Base-by-base conservation (phyloP, 2,888 invertebrate species). In the Autographa pulchrina region DNA sequence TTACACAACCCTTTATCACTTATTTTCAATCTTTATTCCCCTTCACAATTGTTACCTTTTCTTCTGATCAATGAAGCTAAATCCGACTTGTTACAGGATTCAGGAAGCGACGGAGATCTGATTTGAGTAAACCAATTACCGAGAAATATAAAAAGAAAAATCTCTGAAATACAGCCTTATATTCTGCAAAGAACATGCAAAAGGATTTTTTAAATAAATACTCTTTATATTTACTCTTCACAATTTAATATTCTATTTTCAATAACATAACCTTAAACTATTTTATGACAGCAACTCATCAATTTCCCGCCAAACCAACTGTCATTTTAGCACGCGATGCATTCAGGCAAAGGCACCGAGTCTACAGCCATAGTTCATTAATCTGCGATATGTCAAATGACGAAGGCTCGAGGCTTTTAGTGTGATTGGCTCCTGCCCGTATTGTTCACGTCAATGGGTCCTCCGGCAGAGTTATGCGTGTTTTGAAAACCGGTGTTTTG, bases 361-460 rank as follows among this genome's bases (percentile, higher is more conserved):
- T 56, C 31, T 52, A 18, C 48, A 64, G 63, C 38, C 70, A 18
- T 32, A 25, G 59, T 62, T 58, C 70, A 61, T 56, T 67, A 62
- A 38, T 66, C 66, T 60, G 32, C 60, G 56, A 63, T n/a, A 54
- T 62, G 65, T 65, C 81, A 74, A 59, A 69, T 65, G 54, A 35
- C 54, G 72, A 43, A 56, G 80, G 58, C 61, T 54, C 54, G 59
- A 38, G 58, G 83, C 83, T 83, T 79, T 83, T 83, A 83, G 81
- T 62, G 43, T 67, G 85, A 83, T 83, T 83, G 79, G 81, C 72
- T 70, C 67, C 48, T 69, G 52, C 59, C 65, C 43, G 65, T 41
- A 82, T 81, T 79, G 84, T 81, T 58, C 41, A 52, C 58, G 31
- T 65, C 68, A 74, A 72, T 68, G 75, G 60, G 9, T 18, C 35